Conservation (phyloP, 2,797 vertebrate genomes). For the Pangasius sanitwongsei region DNA sequence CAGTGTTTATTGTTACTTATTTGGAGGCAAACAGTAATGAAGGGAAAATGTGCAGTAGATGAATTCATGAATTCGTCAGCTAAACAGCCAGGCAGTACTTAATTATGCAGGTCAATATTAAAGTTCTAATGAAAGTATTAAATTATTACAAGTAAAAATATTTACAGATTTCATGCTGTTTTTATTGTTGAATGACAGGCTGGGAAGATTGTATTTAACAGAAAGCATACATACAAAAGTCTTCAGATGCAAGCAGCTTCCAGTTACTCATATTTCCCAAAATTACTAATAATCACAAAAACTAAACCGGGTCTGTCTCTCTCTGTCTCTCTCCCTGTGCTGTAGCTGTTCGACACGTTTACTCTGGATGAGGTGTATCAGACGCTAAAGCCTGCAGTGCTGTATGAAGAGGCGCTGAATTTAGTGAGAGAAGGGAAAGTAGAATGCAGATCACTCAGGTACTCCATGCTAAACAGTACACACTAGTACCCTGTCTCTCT, state of each 20-base stretch:
- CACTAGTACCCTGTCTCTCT: not conserved
- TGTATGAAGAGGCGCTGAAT: constrained; percentile 90
- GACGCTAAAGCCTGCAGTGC: constrained; percentile 82
- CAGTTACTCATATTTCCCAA: not conserved
- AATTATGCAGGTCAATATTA: not conserved
- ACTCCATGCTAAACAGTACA: constrained; percentile 34
- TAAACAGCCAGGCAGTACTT: not conserved
- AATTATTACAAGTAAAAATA: not conserved
- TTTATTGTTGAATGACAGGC: too few relatives aligned
- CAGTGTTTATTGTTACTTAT: not conserved
- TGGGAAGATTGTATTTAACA: not conserved
- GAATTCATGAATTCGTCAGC: not conserved
- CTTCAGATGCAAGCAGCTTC: not conserved
- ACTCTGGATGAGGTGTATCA: constrained; percentile 77
- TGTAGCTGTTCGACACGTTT: constrained; percentile 88
- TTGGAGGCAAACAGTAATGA: not conserved
- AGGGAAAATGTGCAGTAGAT: not conserved
- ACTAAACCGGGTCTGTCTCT: not conserved
- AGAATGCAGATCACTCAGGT: constrained; percentile 86
- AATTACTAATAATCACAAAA: not conserved
- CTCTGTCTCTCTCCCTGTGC: not conserved
- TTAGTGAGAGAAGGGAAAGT: constrained; percentile 83
- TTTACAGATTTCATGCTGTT: not conserved
- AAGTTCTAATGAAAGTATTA: not conserved
- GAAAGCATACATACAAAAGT: not conserved